phyloP scores from a whole-genome alignment of 2,113 vertebrate genomes.

The Murina feae region DNA sequence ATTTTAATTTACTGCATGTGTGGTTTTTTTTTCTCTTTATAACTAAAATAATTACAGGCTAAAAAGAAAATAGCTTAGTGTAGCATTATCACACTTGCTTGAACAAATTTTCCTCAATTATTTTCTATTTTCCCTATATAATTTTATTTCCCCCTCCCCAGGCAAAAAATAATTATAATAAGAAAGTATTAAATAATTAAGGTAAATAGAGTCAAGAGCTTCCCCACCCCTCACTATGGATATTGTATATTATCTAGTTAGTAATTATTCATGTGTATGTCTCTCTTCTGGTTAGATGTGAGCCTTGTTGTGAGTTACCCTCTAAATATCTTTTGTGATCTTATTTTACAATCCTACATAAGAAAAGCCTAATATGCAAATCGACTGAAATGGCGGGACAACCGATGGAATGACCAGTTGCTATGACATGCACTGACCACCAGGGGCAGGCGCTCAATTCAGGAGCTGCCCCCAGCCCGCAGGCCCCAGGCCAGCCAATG shows the following conservation, averaged over 20 bases:
- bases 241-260: not conserved
- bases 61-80: not conserved
- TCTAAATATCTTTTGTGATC: not conserved
- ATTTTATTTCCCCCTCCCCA: not conserved
- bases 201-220: not conserved
- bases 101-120: not conserved
- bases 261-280: not conserved
- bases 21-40: constrained; percentile 26
- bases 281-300: not conserved
- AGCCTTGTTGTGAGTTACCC: not conserved
- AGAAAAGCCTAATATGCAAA: too few species aligned
- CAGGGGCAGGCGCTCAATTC: too few species aligned
- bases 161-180: not conserved
- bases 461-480: too few species aligned
- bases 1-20: not conserved
- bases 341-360: not conserved
- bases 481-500: too few species aligned
- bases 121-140: not conserved
- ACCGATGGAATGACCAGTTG: too few species aligned
- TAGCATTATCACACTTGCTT: not conserved
- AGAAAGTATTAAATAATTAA: not conserved
- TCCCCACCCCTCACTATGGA: not conserved
- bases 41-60: not conserved
- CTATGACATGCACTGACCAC: too few species aligned
- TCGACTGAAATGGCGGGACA: too few species aligned